phyloP scores from a whole-genome alignment of 2,113 vertebrate species.

The Aleadryas rufinucha region DNA sequence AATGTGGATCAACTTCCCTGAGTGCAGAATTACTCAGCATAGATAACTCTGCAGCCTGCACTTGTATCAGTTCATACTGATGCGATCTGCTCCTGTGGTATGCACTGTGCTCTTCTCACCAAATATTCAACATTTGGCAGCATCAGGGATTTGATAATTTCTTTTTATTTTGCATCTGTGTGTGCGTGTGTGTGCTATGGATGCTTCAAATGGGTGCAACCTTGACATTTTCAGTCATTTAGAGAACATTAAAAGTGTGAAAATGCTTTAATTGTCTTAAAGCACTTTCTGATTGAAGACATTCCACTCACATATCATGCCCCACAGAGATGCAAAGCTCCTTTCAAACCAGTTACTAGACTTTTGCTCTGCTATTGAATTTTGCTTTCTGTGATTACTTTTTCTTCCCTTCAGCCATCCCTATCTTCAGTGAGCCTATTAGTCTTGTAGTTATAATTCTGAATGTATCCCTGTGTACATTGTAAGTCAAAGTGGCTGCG shows the following conservation, averaged over 20 bases:
- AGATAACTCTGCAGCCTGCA: background rate
- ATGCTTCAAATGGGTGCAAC: background rate
- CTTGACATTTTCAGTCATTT: slow-evolving; percentile 39
- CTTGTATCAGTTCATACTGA: background rate
- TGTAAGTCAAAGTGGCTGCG: background rate
- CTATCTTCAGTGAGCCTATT: slow-evolving; percentile 6
- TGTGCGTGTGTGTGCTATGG: background rate
- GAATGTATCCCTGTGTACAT: slow-evolving; percentile 9
- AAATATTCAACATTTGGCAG: background rate
- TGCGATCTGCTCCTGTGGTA: background rate
- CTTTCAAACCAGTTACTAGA: slow-evolving; percentile 25
- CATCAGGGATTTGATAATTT: background rate
- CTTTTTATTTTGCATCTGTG: background rate
- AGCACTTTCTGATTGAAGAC: background rate
- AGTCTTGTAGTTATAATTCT: slow-evolving; percentile 45
- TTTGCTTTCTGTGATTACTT: slow-evolving; percentile 14
- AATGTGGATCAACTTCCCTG: background rate
- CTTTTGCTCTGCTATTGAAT: slow-evolving; percentile 31
- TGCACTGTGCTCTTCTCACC: background rate
- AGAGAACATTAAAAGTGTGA: background rate
- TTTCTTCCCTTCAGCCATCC: slow-evolving; percentile 26
- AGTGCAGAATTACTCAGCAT: background rate
- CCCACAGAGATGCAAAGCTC: slow-evolving; percentile 19
- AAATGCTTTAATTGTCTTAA: slow-evolving; percentile 48
- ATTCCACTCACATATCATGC: background rate